Evolutionary conservation across 2,888 invertebrate species (phyloP), one percentile per base, ranked within the genome.

Genomic region (Xylocampa areola): DNA sequence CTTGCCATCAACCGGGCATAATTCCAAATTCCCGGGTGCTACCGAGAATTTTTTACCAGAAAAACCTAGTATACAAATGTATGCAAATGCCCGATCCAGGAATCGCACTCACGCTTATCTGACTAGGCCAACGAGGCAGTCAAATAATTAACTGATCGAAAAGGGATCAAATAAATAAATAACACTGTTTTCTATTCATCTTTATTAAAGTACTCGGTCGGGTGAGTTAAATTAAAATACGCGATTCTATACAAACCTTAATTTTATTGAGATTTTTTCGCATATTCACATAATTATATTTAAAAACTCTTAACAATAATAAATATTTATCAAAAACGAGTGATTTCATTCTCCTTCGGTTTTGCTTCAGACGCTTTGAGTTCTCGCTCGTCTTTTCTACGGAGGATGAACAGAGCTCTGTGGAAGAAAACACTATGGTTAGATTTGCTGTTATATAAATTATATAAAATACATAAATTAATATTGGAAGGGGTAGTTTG

Each of bases 181-280:
- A 23, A 32, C 40, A 17, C 16, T 6, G 32, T n/a, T 4, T 14
- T 44, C 14, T 6, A 3, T 8, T 1, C 4, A 14, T 10, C 11
- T 29, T 60, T 53, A 45, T 36, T 64, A 17, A n/a, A 13, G 4
- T 16, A 49, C 25, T 35, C 4, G 3, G 17, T 35, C 25, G 13
- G 47, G 37, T 8, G 25, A 17, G 14, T 11, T 33, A n/a, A 63
- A 71, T 47, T 43, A 54, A 63, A 61, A 80, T 79, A 80, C 68
- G 59, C 68, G 33, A 40, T 80, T 78, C 65, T 79, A 84, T 89
- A 91, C 65, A 91, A 91, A 88, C 67, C 88, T 89, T 90, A 89
- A 64, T 76, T 91, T 92, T 91, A 92, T 90, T 92, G 90, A 91
- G 90, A 92, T 90, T 91, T 90, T 88, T n/a, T n/a, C n/a, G n/a